Evolutionary conservation across 2,113 vertebrate genomes (phyloP).

Genomic region (Notarius quadriscutis): DNA sequence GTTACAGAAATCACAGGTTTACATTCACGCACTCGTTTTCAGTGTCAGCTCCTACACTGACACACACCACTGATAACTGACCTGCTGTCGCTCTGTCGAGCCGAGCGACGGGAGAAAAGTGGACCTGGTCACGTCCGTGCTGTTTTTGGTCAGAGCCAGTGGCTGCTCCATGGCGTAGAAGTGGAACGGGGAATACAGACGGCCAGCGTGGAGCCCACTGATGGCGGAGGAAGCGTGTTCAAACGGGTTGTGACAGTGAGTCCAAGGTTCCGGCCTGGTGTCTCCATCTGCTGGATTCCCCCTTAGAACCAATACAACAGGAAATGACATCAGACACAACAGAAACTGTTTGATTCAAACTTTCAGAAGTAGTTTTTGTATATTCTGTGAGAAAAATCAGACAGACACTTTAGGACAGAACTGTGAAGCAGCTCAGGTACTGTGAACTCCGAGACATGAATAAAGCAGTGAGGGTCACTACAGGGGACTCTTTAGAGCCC

Average conservation of each 20-base stretch:
- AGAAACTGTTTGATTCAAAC: neutral
- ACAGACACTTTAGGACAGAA: neutral
- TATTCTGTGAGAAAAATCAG: neutral
- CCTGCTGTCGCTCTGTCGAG: slow-evolving; percentile 88
- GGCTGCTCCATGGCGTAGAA: slow-evolving; percentile 87
- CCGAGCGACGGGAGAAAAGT: slow-evolving; percentile 70
- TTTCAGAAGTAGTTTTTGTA: neutral
- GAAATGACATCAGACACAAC: slow-evolving; percentile 5
- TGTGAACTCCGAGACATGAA: neutral
- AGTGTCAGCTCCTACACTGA: neutral
- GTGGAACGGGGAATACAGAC: slow-evolving; percentile 82
- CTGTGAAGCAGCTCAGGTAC: neutral
- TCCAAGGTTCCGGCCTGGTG: slow-evolving; percentile 83
- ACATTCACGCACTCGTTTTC: neutral
- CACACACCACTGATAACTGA: slow-evolving; percentile 53
- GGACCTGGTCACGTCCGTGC: slow-evolving; percentile 70
- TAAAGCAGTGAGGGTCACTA: neutral
- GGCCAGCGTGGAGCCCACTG: slow-evolving; percentile 82
- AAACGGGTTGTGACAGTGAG: slow-evolving; percentile 81
- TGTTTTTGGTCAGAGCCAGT: slow-evolving; percentile 90
- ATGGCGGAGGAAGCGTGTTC: slow-evolving; percentile 81
- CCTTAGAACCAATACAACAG: slow-evolving; percentile 63
- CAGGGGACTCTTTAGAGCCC: neutral
- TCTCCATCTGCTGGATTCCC: slow-evolving; percentile 85
- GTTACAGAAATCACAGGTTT: too few relatives aligned